These are phyloP conservation scores for Deilephila porcellus DNA, from an alignment of 2,888 invertebrate genomes.

Conservation along the genomic window DNA sequence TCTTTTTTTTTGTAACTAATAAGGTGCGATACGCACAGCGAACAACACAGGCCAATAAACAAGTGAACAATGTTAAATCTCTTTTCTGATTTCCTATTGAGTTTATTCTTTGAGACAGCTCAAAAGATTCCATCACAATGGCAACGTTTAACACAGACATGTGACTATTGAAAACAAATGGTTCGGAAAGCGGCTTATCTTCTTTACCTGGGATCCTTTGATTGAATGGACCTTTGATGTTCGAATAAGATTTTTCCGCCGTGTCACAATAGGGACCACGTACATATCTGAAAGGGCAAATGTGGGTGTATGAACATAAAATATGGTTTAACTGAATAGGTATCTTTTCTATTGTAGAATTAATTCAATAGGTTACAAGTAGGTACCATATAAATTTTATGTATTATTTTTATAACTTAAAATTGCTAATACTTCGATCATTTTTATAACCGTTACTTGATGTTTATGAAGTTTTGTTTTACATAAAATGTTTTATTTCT, in stretches of 20 bases:
- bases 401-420: neutral
- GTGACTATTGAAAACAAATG: conserved; percentile 51
- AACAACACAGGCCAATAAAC: too few relatives aligned
- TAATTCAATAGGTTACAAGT: neutral
- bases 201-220: conserved; percentile 44
- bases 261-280: neutral
- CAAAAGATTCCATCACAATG: conserved; percentile 25
- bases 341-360: neutral
- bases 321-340: neutral
- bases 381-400: neutral
- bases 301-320: neutral
- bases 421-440: too few relatives aligned
- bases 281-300: conserved; percentile 16
- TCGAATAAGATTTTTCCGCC: conserved; percentile 28
- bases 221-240: conserved; percentile 45
- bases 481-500: too few relatives aligned
- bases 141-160: conserved; percentile 30
- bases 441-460: too few relatives aligned
- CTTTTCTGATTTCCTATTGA: too few relatives aligned
- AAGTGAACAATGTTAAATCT: too few relatives aligned
- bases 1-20: too few relatives aligned
- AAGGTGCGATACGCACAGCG: too few relatives aligned
- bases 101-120: neutral
- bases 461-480: too few relatives aligned
- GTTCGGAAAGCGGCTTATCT: conserved; percentile 48